Base-by-base conservation (phyloP, 2,888 invertebrate genomes). In the Drosophila quasianomalipes region DNA sequence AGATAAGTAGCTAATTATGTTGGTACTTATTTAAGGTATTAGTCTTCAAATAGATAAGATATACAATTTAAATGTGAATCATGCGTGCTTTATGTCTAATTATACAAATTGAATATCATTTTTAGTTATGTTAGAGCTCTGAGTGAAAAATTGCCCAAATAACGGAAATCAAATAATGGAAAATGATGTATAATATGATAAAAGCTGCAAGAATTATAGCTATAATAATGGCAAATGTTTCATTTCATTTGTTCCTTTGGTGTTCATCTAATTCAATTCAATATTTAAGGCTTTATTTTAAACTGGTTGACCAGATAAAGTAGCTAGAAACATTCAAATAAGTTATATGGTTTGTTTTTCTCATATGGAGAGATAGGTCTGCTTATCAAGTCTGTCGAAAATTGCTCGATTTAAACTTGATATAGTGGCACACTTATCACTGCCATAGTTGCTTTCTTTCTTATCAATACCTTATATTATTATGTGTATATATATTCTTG, bases 1-100 rank as follows among this genome's bases (percentile, higher is more conserved):
- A 58, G 51, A 58, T 70, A 52, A 58, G 30, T 26, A 16, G 19
- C 30, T 52, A 30, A 31, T 49, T 37, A 52, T 37, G 52, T 35
- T 30, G 16, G 4, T 12, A 14, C 5, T 26, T 39, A 7, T 22
- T 16, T 9, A 28, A 60, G 30, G 22, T 6, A 41, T 7, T 5
- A 16, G 9, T 12, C 19, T 26, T 26, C 33, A 9, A 4, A 47
- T 16, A 26, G 47, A 26, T n/a, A n/a, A 28, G 28, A 35, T 39
- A 28, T 10, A 10, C 6, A 54, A 47, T 26, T 47, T 47, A 22
- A 58, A 30, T 31, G 6, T 31, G 30, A 58, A 31, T 33, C 33
- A 33, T 9, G 4, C 7, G 10, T 33, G n/a, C n/a, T 19, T 52
- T 12, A 52, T 52, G 12, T 3, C 37, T 37, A 37, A 37, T 6